Evolutionary conservation across 2,797 vertebrate species (phyloP).

Genomic region (Emys orbicularis): DNA sequence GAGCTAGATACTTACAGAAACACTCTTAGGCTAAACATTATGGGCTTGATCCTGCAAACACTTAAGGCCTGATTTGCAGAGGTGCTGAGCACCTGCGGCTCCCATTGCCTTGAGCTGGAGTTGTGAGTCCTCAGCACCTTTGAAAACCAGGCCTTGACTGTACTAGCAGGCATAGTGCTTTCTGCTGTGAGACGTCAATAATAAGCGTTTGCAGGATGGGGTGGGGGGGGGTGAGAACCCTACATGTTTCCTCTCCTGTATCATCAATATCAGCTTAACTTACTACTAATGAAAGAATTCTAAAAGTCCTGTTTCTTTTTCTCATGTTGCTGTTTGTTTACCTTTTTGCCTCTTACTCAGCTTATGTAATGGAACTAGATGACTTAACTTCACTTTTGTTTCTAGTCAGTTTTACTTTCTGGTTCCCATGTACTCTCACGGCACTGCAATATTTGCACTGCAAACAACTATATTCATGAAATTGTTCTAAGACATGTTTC

Average conservation of each 20-base stretch:
- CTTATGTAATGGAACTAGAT: neutral
- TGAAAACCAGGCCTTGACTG: neutral
- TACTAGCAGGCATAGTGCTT: neutral
- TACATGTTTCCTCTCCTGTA: neutral
- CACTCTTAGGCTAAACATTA: neutral
- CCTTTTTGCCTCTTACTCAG: neutral
- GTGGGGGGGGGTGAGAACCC: accelerated
- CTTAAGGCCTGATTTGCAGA: neutral
- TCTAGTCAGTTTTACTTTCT: neutral
- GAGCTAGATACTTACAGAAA: neutral
- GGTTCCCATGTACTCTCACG: neutral
- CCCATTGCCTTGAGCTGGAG: neutral
- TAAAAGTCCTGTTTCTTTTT: neutral
- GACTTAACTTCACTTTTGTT: neutral
- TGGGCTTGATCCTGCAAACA: neutral
- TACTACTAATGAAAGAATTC: neutral
- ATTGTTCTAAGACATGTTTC: neutral
- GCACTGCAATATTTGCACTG: accelerated
- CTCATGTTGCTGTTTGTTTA: neutral
- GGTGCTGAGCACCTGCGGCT: neutral
- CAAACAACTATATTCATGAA: neutral
- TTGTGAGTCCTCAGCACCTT: neutral
- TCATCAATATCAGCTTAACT: neutral
- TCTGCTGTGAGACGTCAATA: neutral
- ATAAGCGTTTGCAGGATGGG: neutral